phyloP scores from a whole-genome alignment of 2,888 invertebrate genomes.

The Agonopterix heracliana region DNA sequence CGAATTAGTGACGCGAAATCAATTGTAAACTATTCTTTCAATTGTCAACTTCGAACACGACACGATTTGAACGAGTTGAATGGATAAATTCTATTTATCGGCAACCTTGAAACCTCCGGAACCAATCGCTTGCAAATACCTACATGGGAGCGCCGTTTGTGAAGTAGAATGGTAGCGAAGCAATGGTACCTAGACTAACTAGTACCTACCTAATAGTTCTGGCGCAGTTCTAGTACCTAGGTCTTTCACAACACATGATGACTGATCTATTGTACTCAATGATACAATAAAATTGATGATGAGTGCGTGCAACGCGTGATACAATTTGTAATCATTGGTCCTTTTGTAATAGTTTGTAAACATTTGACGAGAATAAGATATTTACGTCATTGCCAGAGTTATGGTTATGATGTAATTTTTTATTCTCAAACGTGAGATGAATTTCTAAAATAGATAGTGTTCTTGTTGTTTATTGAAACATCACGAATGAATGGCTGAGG shows the following conservation, averaged over 20 bases:
- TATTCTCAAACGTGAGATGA: no score
- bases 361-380: no score
- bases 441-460: no score
- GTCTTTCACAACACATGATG: no score
- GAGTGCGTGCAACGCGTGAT: constrained; percentile 8
- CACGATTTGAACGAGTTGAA: constrained; percentile 22
- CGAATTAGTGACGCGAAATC: constrained; percentile 24
- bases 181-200: neutral
- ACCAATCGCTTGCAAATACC: constrained; percentile 42
- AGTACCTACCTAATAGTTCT: neutral
- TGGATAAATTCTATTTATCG: constrained; percentile 51
- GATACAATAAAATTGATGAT: constrained; percentile 19
- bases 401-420: no score
- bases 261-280: constrained; percentile 18
- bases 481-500: no score
- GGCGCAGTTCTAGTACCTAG: neutral
- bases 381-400: no score
- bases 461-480: no score
- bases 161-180: constrained; percentile 5
- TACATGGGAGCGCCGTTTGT: constrained; percentile 41
- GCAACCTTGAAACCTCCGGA: constrained; percentile 58
- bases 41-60: constrained; percentile 33
- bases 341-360: no score
- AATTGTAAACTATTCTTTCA: constrained; percentile 28
- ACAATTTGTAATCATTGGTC: no score